Evolutionary conservation across 2,113 vertebrate species (phyloP), one percentile per base, ranked within the genome.

Genomic region (Nibea albiflora): DNA sequence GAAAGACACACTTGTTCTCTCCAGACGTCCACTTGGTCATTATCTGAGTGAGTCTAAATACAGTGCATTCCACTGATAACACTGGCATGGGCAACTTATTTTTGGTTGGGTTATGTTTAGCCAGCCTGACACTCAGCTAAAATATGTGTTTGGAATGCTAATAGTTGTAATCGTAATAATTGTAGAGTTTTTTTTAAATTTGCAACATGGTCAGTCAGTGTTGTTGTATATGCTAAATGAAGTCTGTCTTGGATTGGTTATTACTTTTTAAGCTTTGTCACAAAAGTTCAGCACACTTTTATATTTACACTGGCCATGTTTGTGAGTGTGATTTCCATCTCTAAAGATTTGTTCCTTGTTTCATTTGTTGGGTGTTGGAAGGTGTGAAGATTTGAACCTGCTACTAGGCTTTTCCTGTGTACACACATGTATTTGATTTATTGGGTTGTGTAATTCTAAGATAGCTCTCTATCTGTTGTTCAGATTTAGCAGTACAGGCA

Each of bases 21-120:
- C 35, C 80, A 73, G 69, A 73, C 76, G 61, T 22, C 44, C 62
- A 65, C 83, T 76, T 56, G 17, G 3, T 14, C 46, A 0, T 57
- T 85, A 86, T 90, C 86, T 78, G 44, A 54, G 58, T 20, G n/a
- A 49, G 68, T 81, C 79, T 90, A 87, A 90, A 92, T 76, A 81
- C 19, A 76, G 78, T 17, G 11, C 89, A 90, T 93, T 94, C 85
- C 88, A 11, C 67, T 83, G 89, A 94, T 92, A 93, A 78, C 84
- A 58, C 10, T 44, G 71, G 77, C 65, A 46, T 54, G 75, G 52
- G 2, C 14, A 20, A 49, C 54, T 75, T 85, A 81, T 89, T 90
- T 87, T 84, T 64, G 66, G 80, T 67, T 22, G 4, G 52, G 22
- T 53, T 81, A 7, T 69, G 4, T 79, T 76, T 73, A 62, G 19